These are phyloP conservation scores for Agrochola litura DNA, from an alignment of 2,888 invertebrate species.

Conservation along the genomic window DNA sequence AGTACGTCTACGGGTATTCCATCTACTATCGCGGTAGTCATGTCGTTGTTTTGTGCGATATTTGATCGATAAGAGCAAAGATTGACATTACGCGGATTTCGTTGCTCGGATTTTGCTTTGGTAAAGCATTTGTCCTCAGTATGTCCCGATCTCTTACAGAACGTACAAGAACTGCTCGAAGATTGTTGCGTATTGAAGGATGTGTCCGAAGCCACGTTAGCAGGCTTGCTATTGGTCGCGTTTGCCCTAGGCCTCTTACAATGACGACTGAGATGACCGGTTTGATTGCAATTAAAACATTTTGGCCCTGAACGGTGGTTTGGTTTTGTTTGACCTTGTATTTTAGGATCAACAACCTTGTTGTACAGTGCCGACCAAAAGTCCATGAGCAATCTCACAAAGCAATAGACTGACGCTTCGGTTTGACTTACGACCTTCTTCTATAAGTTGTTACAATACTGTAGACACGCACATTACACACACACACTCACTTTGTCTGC, in stretches of 20 bases:
- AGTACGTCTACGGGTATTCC: conserved; percentile 58
- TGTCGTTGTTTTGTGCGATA: neutral
- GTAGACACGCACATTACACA: too few relatives aligned
- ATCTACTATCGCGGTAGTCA: conserved; percentile 26
- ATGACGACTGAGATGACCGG: neutral
- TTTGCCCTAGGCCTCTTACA: neutral
- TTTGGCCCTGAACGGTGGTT: neutral
- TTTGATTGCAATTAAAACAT: conserved; percentile 2
- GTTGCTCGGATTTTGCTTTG: neutral
- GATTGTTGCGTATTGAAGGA: neutral
- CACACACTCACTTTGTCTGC: too few relatives aligned
- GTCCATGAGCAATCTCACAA: too few relatives aligned
- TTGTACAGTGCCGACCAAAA: too few relatives aligned
- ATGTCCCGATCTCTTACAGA: neutral
- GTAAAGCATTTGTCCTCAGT: neutral
- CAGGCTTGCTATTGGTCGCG: neutral
- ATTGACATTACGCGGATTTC: conserved; percentile 9
- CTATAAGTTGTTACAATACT: too few relatives aligned
- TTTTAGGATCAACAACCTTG: neutral
- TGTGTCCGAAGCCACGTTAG: neutral
- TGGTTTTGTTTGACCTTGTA: neutral
- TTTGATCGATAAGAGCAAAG: conserved; percentile 3
- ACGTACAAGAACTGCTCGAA: conserved; percentile 4
- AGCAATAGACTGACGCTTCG: too few relatives aligned
- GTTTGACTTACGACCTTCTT: too few relatives aligned